Conservation (phyloP, 2,797 vertebrate genomes). For the Pitangus sulphuratus region DNA sequence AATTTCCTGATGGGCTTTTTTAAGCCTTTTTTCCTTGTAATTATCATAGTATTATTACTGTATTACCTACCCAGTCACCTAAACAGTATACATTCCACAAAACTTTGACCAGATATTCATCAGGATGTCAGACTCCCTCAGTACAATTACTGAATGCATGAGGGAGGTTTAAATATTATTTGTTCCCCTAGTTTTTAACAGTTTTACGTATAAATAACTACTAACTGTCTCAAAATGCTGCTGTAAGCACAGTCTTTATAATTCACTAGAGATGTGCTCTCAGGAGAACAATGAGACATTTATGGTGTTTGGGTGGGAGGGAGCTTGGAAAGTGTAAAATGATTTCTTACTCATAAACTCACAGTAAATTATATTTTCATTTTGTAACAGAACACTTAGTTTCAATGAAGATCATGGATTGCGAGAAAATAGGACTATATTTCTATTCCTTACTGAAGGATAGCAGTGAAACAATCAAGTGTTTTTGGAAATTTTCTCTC, state of each 20-base stretch:
- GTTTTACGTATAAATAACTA: constrained; percentile 55
- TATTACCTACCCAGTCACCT: background rate
- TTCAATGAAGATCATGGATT: constrained; percentile 22
- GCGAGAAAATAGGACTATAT: background rate
- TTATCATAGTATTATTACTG: background rate
- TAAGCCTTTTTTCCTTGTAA: background rate
- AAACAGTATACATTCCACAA: background rate
- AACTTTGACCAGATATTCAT: background rate
- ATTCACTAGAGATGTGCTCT: background rate
- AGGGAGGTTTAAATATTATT: constrained; percentile 62
- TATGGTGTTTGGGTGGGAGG: constrained; percentile 42
- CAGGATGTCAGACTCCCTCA: background rate
- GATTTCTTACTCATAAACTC: constrained; percentile 40
- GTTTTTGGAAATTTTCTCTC: background rate
- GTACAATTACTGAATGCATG: constrained; percentile 42
- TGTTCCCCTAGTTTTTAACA: constrained; percentile 59
- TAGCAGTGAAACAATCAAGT: constrained; percentile 6
- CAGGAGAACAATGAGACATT: background rate
- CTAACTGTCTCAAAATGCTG: constrained; percentile 48
- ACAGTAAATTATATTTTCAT: constrained; percentile 42
- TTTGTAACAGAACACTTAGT: constrained; percentile 29
- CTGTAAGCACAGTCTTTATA: constrained; percentile 57
- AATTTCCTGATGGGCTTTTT: background rate
- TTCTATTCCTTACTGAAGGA: constrained; percentile 9
- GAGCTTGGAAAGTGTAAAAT: constrained; percentile 21